Evolutionary conservation across 2,113 vertebrate species (phyloP).

Genomic region (Malurus melanocephalus): DNA sequence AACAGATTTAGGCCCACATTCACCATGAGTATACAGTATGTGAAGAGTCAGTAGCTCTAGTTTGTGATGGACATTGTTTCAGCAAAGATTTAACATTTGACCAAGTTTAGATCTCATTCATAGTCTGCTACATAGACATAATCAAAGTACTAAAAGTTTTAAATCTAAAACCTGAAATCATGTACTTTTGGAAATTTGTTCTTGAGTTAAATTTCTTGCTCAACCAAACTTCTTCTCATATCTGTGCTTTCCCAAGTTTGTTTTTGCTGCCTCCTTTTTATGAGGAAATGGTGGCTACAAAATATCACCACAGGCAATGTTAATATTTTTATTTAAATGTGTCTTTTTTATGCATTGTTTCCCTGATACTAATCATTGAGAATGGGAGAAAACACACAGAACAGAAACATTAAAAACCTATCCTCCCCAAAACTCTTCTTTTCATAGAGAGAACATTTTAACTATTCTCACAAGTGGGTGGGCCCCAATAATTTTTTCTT

Average conservation of each 20-base stretch:
- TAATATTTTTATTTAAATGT: background rate
- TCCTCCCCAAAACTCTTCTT: background rate
- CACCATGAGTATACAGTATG: background rate
- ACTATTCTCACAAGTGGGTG: background rate
- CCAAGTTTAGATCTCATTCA: background rate
- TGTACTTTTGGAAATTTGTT: background rate
- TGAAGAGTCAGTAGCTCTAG: background rate
- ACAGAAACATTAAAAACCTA: background rate
- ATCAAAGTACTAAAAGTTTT: background rate
- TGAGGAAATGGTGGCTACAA: background rate
- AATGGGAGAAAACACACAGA: background rate
- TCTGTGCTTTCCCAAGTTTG: background rate
- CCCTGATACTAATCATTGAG: background rate
- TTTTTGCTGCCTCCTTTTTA: background rate
- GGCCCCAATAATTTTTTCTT: background rate
- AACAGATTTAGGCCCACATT: rapidly evolving
- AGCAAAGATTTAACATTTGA: background rate
- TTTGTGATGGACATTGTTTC: background rate
- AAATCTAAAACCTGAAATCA: background rate
- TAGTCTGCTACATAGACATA: rapidly evolving
- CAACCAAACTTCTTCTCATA: background rate
- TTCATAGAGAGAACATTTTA: background rate
- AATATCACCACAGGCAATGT: background rate
- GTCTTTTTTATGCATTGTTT: background rate
- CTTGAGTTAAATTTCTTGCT: background rate